phyloP scores from a whole-genome alignment of 2,888 invertebrate species.

The Drosophila nigritarsus region DNA sequence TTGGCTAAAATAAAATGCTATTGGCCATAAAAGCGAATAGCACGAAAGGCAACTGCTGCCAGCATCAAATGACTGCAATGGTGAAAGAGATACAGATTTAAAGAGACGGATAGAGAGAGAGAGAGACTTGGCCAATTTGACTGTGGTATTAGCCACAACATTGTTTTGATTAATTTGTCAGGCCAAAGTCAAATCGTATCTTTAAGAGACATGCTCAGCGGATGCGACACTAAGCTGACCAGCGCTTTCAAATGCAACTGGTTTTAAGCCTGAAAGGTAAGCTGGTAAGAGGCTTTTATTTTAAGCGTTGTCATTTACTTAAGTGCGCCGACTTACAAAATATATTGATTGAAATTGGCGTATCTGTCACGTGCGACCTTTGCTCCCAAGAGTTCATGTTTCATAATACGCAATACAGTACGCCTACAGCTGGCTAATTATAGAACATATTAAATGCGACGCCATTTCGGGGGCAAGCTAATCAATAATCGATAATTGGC shows the following conservation, averaged over 20 bases:
- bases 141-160: constrained; percentile 61
- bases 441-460: constrained; percentile 30
- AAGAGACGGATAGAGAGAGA: background rate
- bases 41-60: constrained; percentile 22
- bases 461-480: constrained; percentile 41
- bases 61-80: constrained; percentile 22
- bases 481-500: constrained; percentile 73
- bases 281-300: constrained; percentile 2
- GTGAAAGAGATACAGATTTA: background rate
- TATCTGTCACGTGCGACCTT: constrained; percentile 10
- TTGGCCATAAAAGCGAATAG: constrained; percentile 65
- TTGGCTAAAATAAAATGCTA: constrained; percentile 67
- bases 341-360: background rate
- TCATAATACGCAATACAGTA: constrained; percentile 20
- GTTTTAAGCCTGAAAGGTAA: constrained; percentile 18
- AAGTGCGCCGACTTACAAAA: background rate
- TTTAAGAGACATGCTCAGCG: constrained; percentile 21
- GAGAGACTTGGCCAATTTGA: constrained; percentile 48
- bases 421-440: constrained; percentile 51
- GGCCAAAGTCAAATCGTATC: constrained; percentile 17
- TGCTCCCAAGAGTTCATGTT: constrained; percentile 17
- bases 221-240: constrained; percentile 60
- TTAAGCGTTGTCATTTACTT: background rate
- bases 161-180: constrained; percentile 72
- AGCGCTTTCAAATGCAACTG: constrained; percentile 35